These are phyloP conservation scores for Acleris sparsana DNA, from an alignment of 2,888 invertebrate genomes.

Conservation along the genomic window DNA sequence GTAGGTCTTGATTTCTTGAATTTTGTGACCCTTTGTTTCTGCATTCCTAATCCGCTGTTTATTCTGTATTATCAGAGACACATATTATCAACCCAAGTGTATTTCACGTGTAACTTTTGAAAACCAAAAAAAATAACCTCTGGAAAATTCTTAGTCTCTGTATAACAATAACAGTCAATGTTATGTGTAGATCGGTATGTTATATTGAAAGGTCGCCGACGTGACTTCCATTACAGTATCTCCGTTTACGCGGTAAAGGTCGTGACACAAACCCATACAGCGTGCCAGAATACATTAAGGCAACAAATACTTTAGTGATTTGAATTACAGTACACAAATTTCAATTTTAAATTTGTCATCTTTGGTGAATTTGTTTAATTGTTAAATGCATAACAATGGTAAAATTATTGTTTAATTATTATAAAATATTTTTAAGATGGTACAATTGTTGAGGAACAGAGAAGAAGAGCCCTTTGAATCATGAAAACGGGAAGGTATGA, in stretches of 20 bases:
- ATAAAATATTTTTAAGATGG: too few species aligned
- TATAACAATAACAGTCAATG: background rate
- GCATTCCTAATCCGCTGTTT: too few species aligned
- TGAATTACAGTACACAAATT: slow-evolving; percentile 20
- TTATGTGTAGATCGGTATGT: background rate
- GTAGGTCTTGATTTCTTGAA: too few species aligned
- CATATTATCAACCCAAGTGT: too few species aligned
- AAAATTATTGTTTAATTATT: too few species aligned
- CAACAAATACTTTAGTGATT: slow-evolving; percentile 14
- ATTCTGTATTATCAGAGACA: too few species aligned
- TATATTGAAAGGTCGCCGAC: slow-evolving; percentile 4
- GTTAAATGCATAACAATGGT: background rate
- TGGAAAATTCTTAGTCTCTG: background rate
- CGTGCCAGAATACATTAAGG: slow-evolving; percentile 21
- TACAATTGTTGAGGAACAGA: too few species aligned
- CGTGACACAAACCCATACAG: slow-evolving; percentile 15
- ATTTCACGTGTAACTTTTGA: too few species aligned
- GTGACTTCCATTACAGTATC: background rate
- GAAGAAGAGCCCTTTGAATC: too few species aligned
- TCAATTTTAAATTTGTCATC: slow-evolving; percentile 24
- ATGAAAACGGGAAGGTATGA: too few species aligned
- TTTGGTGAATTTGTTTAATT: slow-evolving; percentile 29
- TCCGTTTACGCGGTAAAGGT: slow-evolving; percentile 7
- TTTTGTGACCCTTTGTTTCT: too few species aligned
- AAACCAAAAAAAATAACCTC: too few species aligned